Evolutionary conservation across 2,113 vertebrate species (phyloP), one percentile per base, ranked within the genome.

Genomic region (Carlito syrichta): DNA sequence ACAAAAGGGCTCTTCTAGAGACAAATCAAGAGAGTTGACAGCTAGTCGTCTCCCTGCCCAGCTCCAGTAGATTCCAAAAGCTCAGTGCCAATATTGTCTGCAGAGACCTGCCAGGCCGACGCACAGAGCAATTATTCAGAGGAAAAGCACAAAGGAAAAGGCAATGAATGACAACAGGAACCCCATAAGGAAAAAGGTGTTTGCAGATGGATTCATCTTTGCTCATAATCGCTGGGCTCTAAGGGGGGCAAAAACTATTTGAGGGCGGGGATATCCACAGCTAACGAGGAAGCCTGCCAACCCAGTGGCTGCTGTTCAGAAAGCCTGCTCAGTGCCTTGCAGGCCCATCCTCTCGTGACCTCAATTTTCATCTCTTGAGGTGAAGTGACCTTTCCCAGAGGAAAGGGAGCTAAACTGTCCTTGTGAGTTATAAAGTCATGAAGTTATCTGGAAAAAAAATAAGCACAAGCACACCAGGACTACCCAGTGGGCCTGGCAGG

Each of bases 11-110:
- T 96, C 91, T 94, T 96, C 94, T 87, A 96, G 96, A 98, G 96
- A 98, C 98, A 97, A 98, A 85, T 76, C 96, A 92, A 78, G 95
- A 96, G 96, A 96, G 98, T 91, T 30, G 97, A 96, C 97, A 98
- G 97, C 87, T n/a, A n/a, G n/a, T 84, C 76, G 97, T 93, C 76
- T 96, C 92, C 92, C 86, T 89, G 89, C 91, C 97, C 78, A 93
- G 96, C 78, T 94, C 95, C 81, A 68, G 91, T 3, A 3, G 5
- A 95, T 96, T 97, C 30, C 95, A 97, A 96, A 92, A 95, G 83
- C 52, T 92, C 96, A 48, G 23, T 87, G 81, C 89, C 86, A 87
- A 52, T 35, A 50, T 54, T 35, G 95, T 94, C 0, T 60, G 56
- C 58, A 56, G 96, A 96, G 92, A 89, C 96, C 60, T 6, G 0